Evolutionary conservation across 2,888 invertebrate genomes (phyloP), one percentile per base, ranked within the genome.

Genomic region (Pandemis corylana): DNA sequence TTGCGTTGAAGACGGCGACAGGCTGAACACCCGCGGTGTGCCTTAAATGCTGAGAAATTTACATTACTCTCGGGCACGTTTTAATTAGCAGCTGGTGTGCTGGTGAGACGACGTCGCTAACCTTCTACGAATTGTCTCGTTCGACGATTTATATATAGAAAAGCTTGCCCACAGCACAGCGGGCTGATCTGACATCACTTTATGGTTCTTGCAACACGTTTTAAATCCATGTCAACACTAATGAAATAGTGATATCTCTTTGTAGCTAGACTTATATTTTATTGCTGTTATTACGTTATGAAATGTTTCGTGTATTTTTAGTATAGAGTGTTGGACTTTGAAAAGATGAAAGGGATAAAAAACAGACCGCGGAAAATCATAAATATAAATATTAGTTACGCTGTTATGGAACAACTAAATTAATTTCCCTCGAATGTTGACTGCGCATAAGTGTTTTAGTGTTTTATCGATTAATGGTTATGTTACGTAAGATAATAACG

Each of bases 31-130:
- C 81, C 78, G 78, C 78, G 79, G 82, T 83, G 80, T 81, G 84
- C 84, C 85, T 88, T 87, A 86, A 86, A 82, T 81, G 78, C 80
- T 80, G 84, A 86, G 82, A 86, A 88, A 87, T 88, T 87, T 86
- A 87, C 84, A 87, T 86, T 82, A 80, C 81, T 84, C 79, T 80
- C 79, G 78, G 82, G 80, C 81, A 78, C 83, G 82, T 84, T 88
- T 86, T 85, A 87, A 89, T 88, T 89, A 88, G 82, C 84, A 81
- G 76, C 78, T 78, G 77, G 78, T 20, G 9, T 80, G 81, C 78
- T 75, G 77, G 68, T 73, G 80, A 81, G 82, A 76, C 75, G 79
- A 76, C 77, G 13, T 61, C 44, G 56, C 56, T 20, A 56, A 20
- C 56, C 36, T 62, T 61, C 68, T 49, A n/a, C n/a, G 68, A 62